These are phyloP conservation scores for Pseudomyrmex dendroicus DNA, from an alignment of 1,140 invertebrate species.

Conservation along the genomic window DNA sequence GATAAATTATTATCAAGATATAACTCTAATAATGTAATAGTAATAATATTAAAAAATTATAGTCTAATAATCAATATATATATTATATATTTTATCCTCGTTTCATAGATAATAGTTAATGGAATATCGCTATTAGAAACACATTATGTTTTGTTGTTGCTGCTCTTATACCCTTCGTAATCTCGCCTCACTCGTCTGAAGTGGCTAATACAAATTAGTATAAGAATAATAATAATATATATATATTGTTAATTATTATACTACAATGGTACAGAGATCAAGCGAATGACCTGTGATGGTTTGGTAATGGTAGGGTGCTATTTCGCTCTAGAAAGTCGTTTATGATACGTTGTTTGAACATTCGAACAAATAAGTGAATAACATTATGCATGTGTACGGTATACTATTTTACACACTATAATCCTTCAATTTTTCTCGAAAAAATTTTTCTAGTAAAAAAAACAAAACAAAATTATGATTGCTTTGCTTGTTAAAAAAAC, in stretches of 20 bases:
- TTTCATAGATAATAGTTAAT: slow-evolving; percentile 56
- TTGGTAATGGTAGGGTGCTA: slow-evolving; percentile 78
- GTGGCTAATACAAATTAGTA: slow-evolving; percentile 81
- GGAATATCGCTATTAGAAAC: slow-evolving; percentile 70
- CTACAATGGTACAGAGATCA: slow-evolving; percentile 84
- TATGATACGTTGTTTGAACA: slow-evolving; percentile 18
- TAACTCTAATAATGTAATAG: slow-evolving; percentile 74
- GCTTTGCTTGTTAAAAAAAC: not conserved
- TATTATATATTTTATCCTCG: slow-evolving; percentile 10
- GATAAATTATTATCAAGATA: slow-evolving; percentile 77
- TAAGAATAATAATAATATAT: slow-evolving; percentile 75
- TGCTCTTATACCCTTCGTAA: slow-evolving; percentile 41
- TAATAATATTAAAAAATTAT: slow-evolving; percentile 68
- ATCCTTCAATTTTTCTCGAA: not conserved
- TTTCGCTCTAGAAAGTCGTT: slow-evolving; percentile 68
- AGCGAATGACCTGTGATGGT: slow-evolving; percentile 80
- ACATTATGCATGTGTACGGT: not conserved
- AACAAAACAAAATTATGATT: slow-evolving; percentile 8
- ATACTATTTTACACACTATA: slow-evolving; percentile 6
- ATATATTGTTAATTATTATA: slow-evolving; percentile 75
- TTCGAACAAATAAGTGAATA: slow-evolving; percentile 2
- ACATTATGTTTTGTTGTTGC: slow-evolving; percentile 61
- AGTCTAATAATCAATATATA: slow-evolving; percentile 67
- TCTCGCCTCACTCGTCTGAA: slow-evolving; percentile 70
- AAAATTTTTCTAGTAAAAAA: not conserved